These are phyloP conservation scores for Apis florea DNA, from an alignment of 1,140 invertebrate species.

Conservation along the genomic window DNA sequence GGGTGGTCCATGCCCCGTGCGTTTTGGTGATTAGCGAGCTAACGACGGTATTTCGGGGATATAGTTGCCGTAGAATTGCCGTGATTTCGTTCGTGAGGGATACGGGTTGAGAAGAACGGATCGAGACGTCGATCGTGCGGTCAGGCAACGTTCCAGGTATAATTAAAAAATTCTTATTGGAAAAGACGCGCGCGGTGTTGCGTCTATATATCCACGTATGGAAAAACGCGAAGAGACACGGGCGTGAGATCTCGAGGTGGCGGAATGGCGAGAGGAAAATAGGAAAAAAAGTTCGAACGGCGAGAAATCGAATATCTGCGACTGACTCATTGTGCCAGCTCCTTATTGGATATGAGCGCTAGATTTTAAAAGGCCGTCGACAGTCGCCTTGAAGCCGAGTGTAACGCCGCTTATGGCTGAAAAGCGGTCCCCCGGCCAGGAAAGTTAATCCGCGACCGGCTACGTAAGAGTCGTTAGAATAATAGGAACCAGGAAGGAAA, in stretches of 20 bases:
- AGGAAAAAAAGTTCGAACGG: conserved; percentile 23
- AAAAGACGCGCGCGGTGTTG: neutral
- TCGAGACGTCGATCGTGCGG: conserved; percentile 3
- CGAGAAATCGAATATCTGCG: conserved; percentile 35
- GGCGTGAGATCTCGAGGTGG: neutral
- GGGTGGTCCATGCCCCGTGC: neutral
- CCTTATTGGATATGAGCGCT: conserved; percentile 48
- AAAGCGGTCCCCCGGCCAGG: conserved; percentile 24
- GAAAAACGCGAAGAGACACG: neutral
- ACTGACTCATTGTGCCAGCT: conserved; percentile 45
- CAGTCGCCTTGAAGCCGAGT: conserved; percentile 36
- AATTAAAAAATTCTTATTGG: conserved; percentile 42
- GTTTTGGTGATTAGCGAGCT: neutral
- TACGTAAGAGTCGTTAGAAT: neutral
- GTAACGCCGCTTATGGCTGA: conserved; percentile 37
- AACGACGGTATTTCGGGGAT: neutral
- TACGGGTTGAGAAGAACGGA: neutral
- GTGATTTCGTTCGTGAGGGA: neutral
- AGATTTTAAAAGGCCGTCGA: conserved; percentile 49
- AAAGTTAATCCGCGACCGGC: conserved; percentile 5
- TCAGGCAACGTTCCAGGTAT: conserved; percentile 28
- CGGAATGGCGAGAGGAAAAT: conserved; percentile 6
- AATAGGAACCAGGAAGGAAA: conserved; percentile 35
- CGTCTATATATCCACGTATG: neutral
- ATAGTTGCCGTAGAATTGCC: neutral